Base-by-base conservation (phyloP, 2,888 invertebrate species). In the Rhingia rostrata region DNA sequence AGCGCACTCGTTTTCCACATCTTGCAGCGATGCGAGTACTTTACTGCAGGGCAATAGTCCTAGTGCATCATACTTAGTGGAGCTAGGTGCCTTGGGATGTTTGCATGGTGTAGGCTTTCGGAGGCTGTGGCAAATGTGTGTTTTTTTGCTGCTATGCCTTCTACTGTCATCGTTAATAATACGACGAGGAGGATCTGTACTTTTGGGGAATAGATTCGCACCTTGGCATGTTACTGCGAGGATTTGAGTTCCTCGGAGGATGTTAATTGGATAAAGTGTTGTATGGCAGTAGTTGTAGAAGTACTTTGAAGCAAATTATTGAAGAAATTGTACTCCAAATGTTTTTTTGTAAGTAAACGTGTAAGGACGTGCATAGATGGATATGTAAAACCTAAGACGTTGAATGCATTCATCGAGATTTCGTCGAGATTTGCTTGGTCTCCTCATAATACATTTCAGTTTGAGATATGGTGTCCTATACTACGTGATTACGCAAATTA, bases 151-250 rank as follows among this genome's bases (percentile, higher is more conserved):
- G 12, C 43, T 56, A 58, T n/a, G n/a, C n/a, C n/a, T n/a, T n/a
- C 49, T 53, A 53, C 73, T 80, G 74, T 69, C 83, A 70, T 79
- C 84, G 80, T 84, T 84, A 80, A 70, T 74, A 84, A 70, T 73
- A 69, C 70, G 22, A 22, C 22, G 47, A 47, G 47, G n/a, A 6
- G 43, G 58, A 58, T 75, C 63, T 49, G 56, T 79, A 58, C 53
- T 49, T 82, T 75, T 66, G 77, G 77, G 70, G 80, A 67, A 10
- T 51, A 66, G 58, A 60, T 80, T 84, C 73, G 80, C 84, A 84
- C 84, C 84, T 84, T 84, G 84, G 74, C 80, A 84, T 75, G 74
- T 80, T 80, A 70, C 84, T 73, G 47, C 70, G 39, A 80, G 84
- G 84, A 79, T 80, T 64, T 84, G 4, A 66, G 77, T 73, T 61